These are phyloP conservation scores for Anticlea derivata DNA, from an alignment of 2,888 invertebrate genomes.

Conservation along the genomic window DNA sequence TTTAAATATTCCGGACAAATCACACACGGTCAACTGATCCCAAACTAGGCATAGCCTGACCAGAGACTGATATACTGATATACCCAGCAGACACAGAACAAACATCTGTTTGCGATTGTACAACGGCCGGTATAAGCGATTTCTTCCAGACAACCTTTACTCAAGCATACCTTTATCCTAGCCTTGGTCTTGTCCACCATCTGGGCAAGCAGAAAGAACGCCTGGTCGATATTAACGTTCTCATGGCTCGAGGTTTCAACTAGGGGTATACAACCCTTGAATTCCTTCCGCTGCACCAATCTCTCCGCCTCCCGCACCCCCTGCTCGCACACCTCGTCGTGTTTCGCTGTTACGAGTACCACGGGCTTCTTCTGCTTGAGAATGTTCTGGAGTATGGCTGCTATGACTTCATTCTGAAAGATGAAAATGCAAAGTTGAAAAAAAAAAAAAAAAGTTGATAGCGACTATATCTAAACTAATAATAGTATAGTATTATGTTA, in stretches of 20 bases:
- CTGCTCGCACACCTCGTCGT: conserved; percentile 95
- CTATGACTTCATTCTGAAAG: conserved; percentile 87
- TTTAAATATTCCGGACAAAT: no score
- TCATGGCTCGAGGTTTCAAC: conserved; percentile 98
- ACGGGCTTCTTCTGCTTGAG: conserved; percentile 97
- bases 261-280: conserved; percentile 93
- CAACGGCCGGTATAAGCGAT: no score
- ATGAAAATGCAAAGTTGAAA: no score
- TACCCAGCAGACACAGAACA: no score
- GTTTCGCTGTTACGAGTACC: conserved; percentile 97
- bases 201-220: conserved; percentile 95
- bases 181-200: conserved; percentile 95
- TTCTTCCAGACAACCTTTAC: no score
- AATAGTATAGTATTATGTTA: no score
- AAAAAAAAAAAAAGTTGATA: no score
- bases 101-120: no score
- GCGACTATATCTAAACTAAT: no score
- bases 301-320: conserved; percentile 95
- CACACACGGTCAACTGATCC: no score
- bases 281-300: conserved; percentile 93
- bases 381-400: conserved; percentile 92
- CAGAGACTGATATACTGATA: no score
- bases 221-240: conserved; percentile 97
- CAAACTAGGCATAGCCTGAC: no score
- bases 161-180: conserved; percentile 83